These are phyloP conservation scores for Bucco capensis DNA, from an alignment of 2,113 vertebrate species.

Conservation along the genomic window DNA sequence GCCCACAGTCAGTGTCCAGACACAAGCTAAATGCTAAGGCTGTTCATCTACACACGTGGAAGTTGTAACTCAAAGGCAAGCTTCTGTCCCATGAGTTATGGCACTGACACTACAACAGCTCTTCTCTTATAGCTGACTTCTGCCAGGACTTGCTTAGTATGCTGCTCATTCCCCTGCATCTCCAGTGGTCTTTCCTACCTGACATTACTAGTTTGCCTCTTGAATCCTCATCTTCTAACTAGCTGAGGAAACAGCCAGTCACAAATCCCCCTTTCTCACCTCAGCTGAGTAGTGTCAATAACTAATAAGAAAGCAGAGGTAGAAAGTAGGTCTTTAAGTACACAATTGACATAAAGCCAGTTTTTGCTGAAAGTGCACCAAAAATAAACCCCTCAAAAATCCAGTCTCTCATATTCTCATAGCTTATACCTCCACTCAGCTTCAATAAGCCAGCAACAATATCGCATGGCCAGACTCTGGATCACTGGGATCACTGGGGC, in stretches of 20 bases:
- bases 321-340: background rate
- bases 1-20: background rate
- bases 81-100: fast-evolving
- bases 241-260: background rate
- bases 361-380: constrained; percentile 12
- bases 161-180: background rate
- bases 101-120: background rate
- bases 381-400: background rate
- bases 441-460: constrained; percentile 14
- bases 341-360: background rate
- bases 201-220: background rate
- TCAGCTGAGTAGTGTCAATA: background rate
- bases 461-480: background rate
- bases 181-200: background rate
- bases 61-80: background rate
- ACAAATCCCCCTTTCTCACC: background rate
- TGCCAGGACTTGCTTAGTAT: background rate
- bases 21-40: background rate
- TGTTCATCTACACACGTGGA: fast-evolving
- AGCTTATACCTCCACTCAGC: background rate
- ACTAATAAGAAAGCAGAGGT: background rate
- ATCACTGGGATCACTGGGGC: constrained; percentile 30
- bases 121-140: background rate
- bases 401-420: background rate
- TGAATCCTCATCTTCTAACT: background rate